These are phyloP conservation scores for Pipra filicauda DNA, from an alignment of 2,113 vertebrate genomes.

Conservation along the genomic window DNA sequence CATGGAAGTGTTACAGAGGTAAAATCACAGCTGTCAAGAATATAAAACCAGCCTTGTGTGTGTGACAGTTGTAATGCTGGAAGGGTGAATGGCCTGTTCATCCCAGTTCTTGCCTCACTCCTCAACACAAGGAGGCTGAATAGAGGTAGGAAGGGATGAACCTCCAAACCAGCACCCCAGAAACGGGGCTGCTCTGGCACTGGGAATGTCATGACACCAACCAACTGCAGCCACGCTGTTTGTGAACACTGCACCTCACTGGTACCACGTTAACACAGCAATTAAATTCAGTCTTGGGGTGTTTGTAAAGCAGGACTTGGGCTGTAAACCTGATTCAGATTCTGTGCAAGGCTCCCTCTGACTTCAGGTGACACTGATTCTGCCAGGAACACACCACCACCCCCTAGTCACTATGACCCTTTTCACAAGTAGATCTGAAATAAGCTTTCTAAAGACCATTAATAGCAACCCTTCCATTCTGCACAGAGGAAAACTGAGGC, in stretches of 20 bases:
- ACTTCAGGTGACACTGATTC: not conserved
- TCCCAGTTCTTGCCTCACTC: not conserved
- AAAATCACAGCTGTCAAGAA: not conserved
- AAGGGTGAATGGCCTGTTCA: not conserved
- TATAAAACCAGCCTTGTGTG: not conserved
- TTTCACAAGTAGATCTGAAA: not conserved
- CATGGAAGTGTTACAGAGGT: not conserved
- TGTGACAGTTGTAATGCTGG: not conserved
- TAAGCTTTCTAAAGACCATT: not conserved
- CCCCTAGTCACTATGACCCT: not conserved
- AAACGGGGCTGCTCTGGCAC: too few species aligned
- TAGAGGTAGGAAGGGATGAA: accelerated
- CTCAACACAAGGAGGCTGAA: not conserved
- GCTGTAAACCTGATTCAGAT: not conserved
- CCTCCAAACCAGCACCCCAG: not conserved
- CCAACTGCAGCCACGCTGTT: accelerated
- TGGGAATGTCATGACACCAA: accelerated
- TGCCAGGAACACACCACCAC: not conserved
- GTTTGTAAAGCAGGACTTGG: not conserved
- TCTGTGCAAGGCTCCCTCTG: not conserved
- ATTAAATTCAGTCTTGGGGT: accelerated
- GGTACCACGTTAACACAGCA: accelerated
- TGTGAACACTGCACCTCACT: not conserved
- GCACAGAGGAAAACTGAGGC: not conserved
- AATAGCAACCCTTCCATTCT: not conserved